Evolutionary conservation across 1,140 invertebrate species (phyloP), one percentile per base, ranked within the genome.

Genomic region (Orussus abietinus): DNA sequence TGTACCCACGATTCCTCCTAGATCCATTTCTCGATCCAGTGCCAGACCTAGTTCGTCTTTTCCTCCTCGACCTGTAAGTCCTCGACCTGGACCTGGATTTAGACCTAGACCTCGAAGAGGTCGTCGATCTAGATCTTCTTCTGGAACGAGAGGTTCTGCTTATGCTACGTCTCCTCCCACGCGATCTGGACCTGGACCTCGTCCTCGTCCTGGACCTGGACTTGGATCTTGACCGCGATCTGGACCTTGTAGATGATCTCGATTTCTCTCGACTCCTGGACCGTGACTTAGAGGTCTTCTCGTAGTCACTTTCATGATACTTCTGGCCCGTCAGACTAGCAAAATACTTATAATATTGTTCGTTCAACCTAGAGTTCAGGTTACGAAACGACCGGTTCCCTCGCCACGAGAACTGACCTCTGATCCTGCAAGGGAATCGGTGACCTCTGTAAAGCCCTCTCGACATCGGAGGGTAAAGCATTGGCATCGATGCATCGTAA

Each of bases 331-430:
- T 62, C 5, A 69, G 46, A 49, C 61, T 69, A 1, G 68, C 67
- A 31, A 72, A 73, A 18, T 74, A 73, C 36, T 69, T 66, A 40
- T 73, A 69, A 38, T 71, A 72, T 37, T 72, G 63, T 26, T 72
- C 62, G 40, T 74, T 68, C n/a, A 69, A 39, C 29, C 61, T 63
- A 2, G 64, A 59, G 47, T 63, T 64, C 17, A 63, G 59, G 1
- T 52, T 22, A 12, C 56, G 54, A 5, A 59, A 26, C 3, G 44
- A 17, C 9, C 52, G 45, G 1, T 42, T 41, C 21, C 36, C 43
- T 3, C 61, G 52, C 18, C 56, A 52, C 7, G 25, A 26, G 11
- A 37, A 13, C 15, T 47, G 45, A 7, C 55, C 47, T 40, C 64
- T 49, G 1, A 44, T 26, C 11, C 57, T 51, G 22, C 51, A 14